Percentiles rank a stretch among this genome's conserved stretches.
These are phyloP conservation scores for Lampris incognitus DNA, from an alignment of 2,113 vertebrate genomes.

Conservation along the genomic window DNA sequence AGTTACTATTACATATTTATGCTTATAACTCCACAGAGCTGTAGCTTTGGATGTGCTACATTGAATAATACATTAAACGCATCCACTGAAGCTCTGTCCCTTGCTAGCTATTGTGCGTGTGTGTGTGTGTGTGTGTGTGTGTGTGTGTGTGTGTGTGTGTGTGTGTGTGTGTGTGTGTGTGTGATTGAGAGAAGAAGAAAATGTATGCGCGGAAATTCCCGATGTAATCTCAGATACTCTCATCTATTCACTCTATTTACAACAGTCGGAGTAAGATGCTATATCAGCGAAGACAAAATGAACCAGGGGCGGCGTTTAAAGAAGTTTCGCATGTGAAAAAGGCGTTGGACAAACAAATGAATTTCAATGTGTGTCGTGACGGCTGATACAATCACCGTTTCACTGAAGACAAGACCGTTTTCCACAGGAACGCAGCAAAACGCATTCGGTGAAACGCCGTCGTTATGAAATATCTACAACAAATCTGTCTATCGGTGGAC, in stretches of 20 bases:
- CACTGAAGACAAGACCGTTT: background rate
- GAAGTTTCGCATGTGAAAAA: background rate
- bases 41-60: slow-evolving; percentile 65
- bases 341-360: background rate
- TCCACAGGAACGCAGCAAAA: no score
- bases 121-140: slow-evolving; percentile 30
- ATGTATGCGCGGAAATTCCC: slow-evolving; percentile 14
- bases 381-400: background rate
- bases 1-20: slow-evolving; percentile 78
- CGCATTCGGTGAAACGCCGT: no score
- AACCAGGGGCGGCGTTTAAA: background rate
- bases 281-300: slow-evolving; percentile 19
- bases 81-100: slow-evolving; percentile 66
- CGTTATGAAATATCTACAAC: background rate
- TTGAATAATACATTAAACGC: slow-evolving; percentile 83
- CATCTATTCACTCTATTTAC: slow-evolving; percentile 29
- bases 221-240: slow-evolving; percentile 19
- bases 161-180: background rate
- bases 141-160: slow-evolving; percentile 9
- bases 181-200: background rate
- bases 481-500: background rate
- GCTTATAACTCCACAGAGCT: slow-evolving; percentile 58
- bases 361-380: background rate
- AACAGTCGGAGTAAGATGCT: background rate
- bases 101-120: slow-evolving; percentile 53